Percentiles rank a stretch among this genome's conserved stretches.
These are phyloP conservation scores for Mustelus asterias DNA, from an alignment of 2,113 vertebrate genomes.

Conservation along the genomic window DNA sequence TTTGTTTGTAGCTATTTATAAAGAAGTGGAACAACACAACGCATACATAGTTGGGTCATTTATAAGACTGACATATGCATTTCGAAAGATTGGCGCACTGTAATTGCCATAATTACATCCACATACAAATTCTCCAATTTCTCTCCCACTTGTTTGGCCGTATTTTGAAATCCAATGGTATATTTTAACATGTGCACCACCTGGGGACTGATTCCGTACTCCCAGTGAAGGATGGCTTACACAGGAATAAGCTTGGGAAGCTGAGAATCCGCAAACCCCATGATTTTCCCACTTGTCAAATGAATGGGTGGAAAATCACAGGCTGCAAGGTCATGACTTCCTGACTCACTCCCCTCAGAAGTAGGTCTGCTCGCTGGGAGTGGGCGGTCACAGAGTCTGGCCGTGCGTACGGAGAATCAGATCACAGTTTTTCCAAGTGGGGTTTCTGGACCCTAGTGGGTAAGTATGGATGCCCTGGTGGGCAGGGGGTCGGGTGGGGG, in stretches of 20 bases:
- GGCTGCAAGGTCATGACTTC: neutral
- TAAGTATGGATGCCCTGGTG: neutral
- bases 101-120: neutral
- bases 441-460: neutral
- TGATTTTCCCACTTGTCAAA: neutral
- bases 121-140: neutral
- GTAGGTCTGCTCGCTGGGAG: neutral
- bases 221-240: neutral
- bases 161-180: neutral
- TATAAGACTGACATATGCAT: neutral
- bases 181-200: neutral
- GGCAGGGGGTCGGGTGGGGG: no score
- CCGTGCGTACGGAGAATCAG: neutral
- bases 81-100: neutral
- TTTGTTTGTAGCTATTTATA: neutral
- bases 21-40: neutral
- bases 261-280: neutral
- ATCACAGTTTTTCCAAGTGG: neutral
- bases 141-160: neutral
- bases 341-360: neutral
- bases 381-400: neutral
- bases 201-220: neutral
- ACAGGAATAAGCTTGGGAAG: neutral
- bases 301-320: constrained; percentile 23
- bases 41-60: neutral